phyloP scores from a whole-genome alignment of 2,797 vertebrate species.

The Pelochelys cantorii region DNA sequence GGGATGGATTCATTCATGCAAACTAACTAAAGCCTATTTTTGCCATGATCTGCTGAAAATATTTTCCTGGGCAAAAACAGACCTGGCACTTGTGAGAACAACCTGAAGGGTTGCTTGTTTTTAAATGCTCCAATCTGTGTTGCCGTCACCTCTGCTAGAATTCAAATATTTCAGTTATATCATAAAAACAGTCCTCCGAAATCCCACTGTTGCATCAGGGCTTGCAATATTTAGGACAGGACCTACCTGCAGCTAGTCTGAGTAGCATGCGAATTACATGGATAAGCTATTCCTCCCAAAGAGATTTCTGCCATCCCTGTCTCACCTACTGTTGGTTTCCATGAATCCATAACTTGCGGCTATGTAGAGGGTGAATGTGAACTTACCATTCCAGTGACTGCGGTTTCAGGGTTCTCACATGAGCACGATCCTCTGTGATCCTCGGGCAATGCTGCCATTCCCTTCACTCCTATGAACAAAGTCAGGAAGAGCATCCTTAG shows the following conservation, averaged over 20 bases:
- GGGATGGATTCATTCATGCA: background rate
- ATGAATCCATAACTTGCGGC: background rate
- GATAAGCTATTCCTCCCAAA: accelerated
- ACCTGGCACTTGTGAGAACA: background rate
- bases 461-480: slow-evolving; percentile 65
- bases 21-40: background rate
- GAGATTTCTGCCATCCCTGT: background rate
- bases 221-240: background rate
- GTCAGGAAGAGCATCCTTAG: background rate
- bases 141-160: background rate
- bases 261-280: background rate
- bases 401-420: slow-evolving; percentile 32
- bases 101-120: background rate
- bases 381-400: slow-evolving; percentile 68
- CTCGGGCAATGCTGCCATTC: slow-evolving; percentile 10
- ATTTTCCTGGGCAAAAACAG: background rate
- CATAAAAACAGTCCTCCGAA: background rate
- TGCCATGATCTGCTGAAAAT: background rate
- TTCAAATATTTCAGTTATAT: background rate
- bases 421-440: background rate
- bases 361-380: background rate
- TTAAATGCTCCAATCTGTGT: background rate
- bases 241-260: accelerated
- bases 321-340: accelerated
- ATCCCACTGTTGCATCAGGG: accelerated